Conservation (phyloP, 1,140 invertebrate genomes). For the Elymnias hypermnestra region DNA sequence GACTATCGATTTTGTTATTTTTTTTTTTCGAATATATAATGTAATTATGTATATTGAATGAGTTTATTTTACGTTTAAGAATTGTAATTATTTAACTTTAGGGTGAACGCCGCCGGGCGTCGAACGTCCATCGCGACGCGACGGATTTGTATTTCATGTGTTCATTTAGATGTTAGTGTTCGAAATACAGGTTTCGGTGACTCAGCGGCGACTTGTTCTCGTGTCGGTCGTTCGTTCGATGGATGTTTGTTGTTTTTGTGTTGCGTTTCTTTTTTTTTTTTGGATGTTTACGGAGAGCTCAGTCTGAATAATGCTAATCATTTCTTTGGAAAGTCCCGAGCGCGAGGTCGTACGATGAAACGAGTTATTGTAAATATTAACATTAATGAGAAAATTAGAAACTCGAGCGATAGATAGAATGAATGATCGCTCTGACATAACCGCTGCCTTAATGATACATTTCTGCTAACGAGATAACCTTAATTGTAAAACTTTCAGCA, state of each 20-base stretch:
- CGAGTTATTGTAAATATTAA: conserved; percentile 41
- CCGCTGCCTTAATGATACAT: conserved; percentile 27
- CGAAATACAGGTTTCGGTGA: conserved; percentile 53
- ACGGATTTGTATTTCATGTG: conserved; percentile 69
- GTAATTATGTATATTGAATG: conserved; percentile 74
- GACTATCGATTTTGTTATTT: conserved; percentile 52
- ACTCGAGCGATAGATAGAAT: no score
- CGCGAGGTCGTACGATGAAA: conserved; percentile 24
- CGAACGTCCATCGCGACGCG: conserved; percentile 40
- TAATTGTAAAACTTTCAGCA: conserved; percentile 6
- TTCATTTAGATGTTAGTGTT: conserved; percentile 71
- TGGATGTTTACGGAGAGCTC: conserved; percentile 52
- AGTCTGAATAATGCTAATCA: conserved; percentile 73
- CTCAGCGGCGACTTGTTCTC: conserved; percentile 48
- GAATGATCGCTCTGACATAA: conserved; percentile 8
- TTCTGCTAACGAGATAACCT: conserved; percentile 8
- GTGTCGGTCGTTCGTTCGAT: conserved; percentile 45
- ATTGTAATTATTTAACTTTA: conserved; percentile 70
- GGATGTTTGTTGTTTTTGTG: conserved; percentile 68
- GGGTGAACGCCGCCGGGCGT: conserved; percentile 40
- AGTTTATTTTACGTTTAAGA: conserved; percentile 71
- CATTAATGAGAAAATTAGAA: conserved; percentile 15
- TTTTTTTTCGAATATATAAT: conserved; percentile 73
- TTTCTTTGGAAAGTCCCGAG: conserved; percentile 55
- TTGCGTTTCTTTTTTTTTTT: no score